phyloP scores from a whole-genome alignment of 1,140 invertebrate species.

The Hestina assimilis region DNA sequence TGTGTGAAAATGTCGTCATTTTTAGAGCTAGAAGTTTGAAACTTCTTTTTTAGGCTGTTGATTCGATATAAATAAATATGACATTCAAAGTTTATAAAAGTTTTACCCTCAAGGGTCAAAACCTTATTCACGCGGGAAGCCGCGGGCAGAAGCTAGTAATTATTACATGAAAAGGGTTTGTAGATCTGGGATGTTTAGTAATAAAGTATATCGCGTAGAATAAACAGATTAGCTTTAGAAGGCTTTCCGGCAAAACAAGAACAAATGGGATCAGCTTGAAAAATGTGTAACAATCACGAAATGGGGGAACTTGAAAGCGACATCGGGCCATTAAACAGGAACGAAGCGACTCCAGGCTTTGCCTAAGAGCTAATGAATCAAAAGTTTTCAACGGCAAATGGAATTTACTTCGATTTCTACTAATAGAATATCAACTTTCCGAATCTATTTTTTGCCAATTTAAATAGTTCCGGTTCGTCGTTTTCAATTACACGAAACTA shows the following conservation, averaged over 20 bases:
- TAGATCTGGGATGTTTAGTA: neutral
- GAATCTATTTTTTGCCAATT: slow-evolving; percentile 6
- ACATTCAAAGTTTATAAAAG: no score
- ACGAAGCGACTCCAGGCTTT: slow-evolving; percentile 18
- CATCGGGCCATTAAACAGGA: slow-evolving; percentile 49
- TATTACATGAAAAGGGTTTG: neutral
- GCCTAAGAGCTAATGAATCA: slow-evolving; percentile 46
- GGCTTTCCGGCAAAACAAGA: slow-evolving; percentile 32
- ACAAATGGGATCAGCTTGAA: slow-evolving; percentile 57
- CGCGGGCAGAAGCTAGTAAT: no score
- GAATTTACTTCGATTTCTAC: slow-evolving; percentile 12
- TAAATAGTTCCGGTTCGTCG: neutral
- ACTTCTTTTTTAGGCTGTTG: no score
- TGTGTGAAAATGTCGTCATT: no score
- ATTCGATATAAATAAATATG: no score
- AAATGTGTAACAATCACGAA: slow-evolving; percentile 60
- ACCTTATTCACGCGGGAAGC: no score
- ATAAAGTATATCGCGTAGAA: slow-evolving; percentile 24
- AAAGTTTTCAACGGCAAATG: slow-evolving; percentile 37
- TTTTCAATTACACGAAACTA: neutral
- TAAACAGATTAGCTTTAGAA: slow-evolving; percentile 34
- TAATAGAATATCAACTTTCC: slow-evolving; percentile 16
- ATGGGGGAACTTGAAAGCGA: slow-evolving; percentile 55
- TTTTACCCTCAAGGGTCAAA: no score
- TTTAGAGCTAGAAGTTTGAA: no score